Base-by-base conservation (phyloP, 2,888 invertebrate species). In the Drosophila nr. medialis region DNA sequence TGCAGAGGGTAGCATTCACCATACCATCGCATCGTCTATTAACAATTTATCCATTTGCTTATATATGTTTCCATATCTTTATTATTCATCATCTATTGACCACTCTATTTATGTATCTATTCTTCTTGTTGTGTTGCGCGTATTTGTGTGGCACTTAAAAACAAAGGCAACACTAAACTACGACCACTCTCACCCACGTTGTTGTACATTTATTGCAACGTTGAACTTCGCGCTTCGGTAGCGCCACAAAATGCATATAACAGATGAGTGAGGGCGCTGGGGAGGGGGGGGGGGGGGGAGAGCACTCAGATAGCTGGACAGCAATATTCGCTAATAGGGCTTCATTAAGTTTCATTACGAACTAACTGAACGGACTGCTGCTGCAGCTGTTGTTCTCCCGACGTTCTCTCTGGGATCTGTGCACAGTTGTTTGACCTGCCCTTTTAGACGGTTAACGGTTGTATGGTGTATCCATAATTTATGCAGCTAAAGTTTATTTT, bases 261-360 rank as follows among this genome's bases (percentile, higher is more conserved):
- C 15, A 38, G 13, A 29, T 0, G 27, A 29, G 27, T 29, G 8
- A 7, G 5, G 11, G n/a, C n/a, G n/a, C n/a, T n/a, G 36, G 15
- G 0, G 24, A 24, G 24, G 6, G 15, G 2, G 30, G 2, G 10
- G 10, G 30, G n/a, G 4, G n/a, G 18, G 36, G 18, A 27, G 83
- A 64, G 83, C 86, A 77, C 81, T 82, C 88, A 71, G 56, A 30
- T 29, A n/a, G 67, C 62, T 65, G 79, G 64, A 51, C 62, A 66
- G 53, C 50, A 58, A 72, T 81, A 75, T 70, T 63, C 76, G 72
- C 86, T 89, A 89, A 89, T 89, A 80, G 76, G 68, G 62, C 78
- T 80, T 90, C 86, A 89, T 90, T 89, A 89, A 85, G 86, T 80
- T 86, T 84, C 86, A 90, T 90, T 89, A 86, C 56, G 65, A 69